Percentiles rank a stretch among this genome's conserved stretches.
Conservation (phyloP, 2,113 vertebrate genomes). For the Nothocercus julius region DNA sequence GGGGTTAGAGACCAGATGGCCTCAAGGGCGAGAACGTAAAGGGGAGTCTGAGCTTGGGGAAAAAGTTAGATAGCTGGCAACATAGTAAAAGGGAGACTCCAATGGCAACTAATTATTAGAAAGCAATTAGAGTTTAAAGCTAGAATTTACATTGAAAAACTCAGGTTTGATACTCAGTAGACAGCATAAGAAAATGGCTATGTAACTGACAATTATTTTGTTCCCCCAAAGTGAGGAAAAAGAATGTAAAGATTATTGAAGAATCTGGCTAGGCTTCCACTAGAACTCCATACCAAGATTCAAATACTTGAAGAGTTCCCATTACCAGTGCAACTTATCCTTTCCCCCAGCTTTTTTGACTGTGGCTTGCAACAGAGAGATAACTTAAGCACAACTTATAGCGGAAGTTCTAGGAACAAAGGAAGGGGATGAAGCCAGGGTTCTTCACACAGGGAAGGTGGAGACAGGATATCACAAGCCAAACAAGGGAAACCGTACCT, state of each 20-base stretch:
- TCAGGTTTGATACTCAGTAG: background rate
- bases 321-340: background rate
- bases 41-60: background rate
- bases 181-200: background rate
- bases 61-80: background rate
- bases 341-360: background rate
- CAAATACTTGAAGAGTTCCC: background rate
- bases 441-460: background rate
- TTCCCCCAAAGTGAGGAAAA: background rate
- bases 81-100: background rate
- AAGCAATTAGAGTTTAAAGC: background rate
- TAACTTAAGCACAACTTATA: background rate
- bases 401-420: background rate
- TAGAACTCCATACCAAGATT: background rate
- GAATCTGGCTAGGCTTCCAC: background rate
- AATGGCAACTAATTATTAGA: background rate
- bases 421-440: background rate
- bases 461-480: background rate
- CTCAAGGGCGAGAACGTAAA: background rate
- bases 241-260: background rate
- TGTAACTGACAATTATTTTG: background rate
- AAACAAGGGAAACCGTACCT: conserved; percentile 73
- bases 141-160: background rate
- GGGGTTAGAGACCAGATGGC: background rate
- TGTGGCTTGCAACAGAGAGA: background rate